Conservation (phyloP, 2,797 vertebrate genomes). For the Peromyscus melanophrys region DNA sequence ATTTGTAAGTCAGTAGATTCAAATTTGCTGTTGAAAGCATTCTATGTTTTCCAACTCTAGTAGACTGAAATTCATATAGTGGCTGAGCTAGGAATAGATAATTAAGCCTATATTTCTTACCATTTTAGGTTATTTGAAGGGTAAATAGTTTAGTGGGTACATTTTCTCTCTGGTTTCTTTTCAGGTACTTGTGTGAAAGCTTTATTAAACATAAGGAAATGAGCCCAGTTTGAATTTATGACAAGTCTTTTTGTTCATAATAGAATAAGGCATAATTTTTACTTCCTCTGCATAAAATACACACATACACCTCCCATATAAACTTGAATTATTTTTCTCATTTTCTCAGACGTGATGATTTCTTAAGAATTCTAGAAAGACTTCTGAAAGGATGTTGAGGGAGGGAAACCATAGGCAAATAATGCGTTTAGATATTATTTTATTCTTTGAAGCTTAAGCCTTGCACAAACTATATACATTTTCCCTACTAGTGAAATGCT, state of each 20-base stretch:
- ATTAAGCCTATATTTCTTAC: conserved; percentile 87
- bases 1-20: conserved; percentile 72
- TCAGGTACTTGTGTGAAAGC: conserved; percentile 77
- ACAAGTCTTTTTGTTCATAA: conserved; percentile 85
- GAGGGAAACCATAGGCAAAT: background rate
- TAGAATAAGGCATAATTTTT: conserved; percentile 87
- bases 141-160: conserved; percentile 87
- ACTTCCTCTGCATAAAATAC: conserved; percentile 84
- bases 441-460: conserved; percentile 23
- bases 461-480: background rate
- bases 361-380: conserved; percentile 64
- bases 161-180: conserved; percentile 84
- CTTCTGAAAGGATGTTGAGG: conserved; percentile 12
- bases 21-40: conserved; percentile 71
- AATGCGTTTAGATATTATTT: conserved; percentile 1
- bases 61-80: conserved; percentile 78
- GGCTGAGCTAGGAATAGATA: conserved; percentile 83
- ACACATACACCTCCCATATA: conserved; percentile 65
- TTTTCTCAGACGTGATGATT: conserved; percentile 72
- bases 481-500: background rate
- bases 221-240: conserved; percentile 86
- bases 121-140: conserved; percentile 78
- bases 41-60: conserved; percentile 82
- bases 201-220: conserved; percentile 87
- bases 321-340: conserved; percentile 80